A percentile compares a stretch with the other conserved stretches of the same genome.
phyloP scores from a whole-genome alignment of 2,797 vertebrate species.

The Melanogrammus aeglefinus region DNA sequence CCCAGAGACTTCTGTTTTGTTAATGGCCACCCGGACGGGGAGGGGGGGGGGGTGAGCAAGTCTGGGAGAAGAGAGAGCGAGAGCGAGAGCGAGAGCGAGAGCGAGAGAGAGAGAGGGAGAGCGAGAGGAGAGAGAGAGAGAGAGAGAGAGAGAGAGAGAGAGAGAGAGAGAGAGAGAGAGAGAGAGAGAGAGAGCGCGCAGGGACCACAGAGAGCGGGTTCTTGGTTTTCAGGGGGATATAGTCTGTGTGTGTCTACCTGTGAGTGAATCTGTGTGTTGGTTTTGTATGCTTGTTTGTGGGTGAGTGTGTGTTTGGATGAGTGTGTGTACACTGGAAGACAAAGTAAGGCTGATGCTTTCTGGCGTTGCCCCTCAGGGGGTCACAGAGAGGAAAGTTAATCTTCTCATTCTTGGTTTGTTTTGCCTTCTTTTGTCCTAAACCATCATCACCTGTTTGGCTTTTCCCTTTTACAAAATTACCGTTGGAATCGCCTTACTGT shows the following conservation, averaged over 20 bases:
- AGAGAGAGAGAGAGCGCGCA: too few species aligned
- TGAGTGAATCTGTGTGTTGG: constrained; percentile 8
- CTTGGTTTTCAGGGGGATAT: constrained; percentile 41
- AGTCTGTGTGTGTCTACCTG: neutral
- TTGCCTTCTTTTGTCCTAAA: too few species aligned
- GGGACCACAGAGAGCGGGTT: constrained; percentile 35
- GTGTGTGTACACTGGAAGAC: constrained; percentile 37
- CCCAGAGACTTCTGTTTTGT: too few species aligned
- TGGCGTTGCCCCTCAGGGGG: neutral
- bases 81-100: constrained; percentile 45
- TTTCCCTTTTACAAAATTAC: too few species aligned
- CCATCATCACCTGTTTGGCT: too few species aligned
- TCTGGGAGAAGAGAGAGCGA: constrained; percentile 43
- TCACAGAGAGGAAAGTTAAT: neutral
- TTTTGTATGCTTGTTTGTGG: constrained; percentile 15
- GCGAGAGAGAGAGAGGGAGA: constrained; percentile 44
- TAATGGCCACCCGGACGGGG: neutral
- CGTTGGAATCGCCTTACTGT: constrained; percentile 13
- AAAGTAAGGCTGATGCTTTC: constrained; percentile 41
- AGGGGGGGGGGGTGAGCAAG: constrained; percentile 18
- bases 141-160: constrained; percentile 44
- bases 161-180: constrained; percentile 38
- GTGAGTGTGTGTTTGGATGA: constrained; percentile 5
- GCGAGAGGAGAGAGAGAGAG: constrained; percentile 45
- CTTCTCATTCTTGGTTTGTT: constrained; percentile 26